Evolutionary conservation across 2,113 vertebrate species (phyloP), one percentile per base, ranked within the genome.

Genomic region (Sakesphorus luctuosus): DNA sequence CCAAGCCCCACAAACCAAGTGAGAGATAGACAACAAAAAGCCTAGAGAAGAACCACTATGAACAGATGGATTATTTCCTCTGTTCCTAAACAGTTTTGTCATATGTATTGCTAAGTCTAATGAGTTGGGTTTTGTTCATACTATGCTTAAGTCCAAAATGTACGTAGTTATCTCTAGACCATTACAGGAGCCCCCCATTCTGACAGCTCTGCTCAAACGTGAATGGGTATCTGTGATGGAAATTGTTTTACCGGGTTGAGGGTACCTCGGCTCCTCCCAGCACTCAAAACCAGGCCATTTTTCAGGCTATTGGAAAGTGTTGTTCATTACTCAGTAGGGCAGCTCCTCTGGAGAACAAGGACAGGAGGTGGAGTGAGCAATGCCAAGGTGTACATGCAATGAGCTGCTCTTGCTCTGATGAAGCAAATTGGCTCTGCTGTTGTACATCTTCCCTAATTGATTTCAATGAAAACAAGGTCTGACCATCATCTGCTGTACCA

Each of bases 311-410:
- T 5, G 3, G 74, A 46, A 87, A 26, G 25, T 52, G 72, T 26
- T 67, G 12, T 33, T 72, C 5, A 0, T 59, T 44, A 26, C 18
- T 23, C 25, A 6, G 20, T 13, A 23, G 40, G 23, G 35, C 72
- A 79, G 47, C 79, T 86, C 49, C 19, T 92, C 40, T 65, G 38
- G 18, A 74, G 35, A 46, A 15, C 4, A 13, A 11, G 66, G 72
- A 26, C 26, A 52, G 67, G 56, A 24, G 71, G 15, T 44, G 73
- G 29, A 49, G 21, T 53, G 84, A 49, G 11, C 36, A 29, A 2
- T 31, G 47, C 25, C 47, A 19, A 3, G 7, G 14, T 68, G 33
- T 26, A 11, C 35, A 6, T 0, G 0, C 25, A 9, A 1, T 21
- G n/a, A 11, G 36, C 53, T 84, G 73, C 31, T 58, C 80, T 77